Conservation (phyloP, 2,888 invertebrate species). For the Lagria hirta region DNA sequence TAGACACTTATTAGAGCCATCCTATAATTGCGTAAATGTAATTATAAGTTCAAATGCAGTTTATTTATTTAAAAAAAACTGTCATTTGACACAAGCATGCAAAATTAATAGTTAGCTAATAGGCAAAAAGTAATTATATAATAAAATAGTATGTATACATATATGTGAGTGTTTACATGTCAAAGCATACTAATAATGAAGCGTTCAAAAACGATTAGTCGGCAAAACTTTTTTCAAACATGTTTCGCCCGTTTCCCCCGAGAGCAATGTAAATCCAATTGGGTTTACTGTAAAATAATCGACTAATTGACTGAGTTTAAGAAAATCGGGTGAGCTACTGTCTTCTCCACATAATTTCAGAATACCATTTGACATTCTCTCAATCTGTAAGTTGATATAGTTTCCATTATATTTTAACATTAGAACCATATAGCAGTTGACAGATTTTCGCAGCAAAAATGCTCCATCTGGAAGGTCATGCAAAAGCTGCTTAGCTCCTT, state of each 20-base stretch:
- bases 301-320: slow-evolving; percentile 30
- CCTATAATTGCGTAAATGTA: too few species aligned
- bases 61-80: too few species aligned
- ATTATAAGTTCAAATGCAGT: too few species aligned
- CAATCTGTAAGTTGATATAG: slow-evolving; percentile 36
- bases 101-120: too few species aligned
- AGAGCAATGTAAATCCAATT: too few species aligned
- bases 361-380: slow-evolving; percentile 25
- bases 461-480: slow-evolving; percentile 31
- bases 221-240: slow-evolving; percentile 29
- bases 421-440: slow-evolving; percentile 31
- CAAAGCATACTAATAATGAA: too few species aligned
- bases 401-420: slow-evolving; percentile 30
- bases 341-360: too few species aligned
- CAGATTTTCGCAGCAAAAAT: slow-evolving; percentile 37
- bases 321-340: slow-evolving; percentile 31
- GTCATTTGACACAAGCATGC: too few species aligned
- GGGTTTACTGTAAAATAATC: slow-evolving; percentile 31
- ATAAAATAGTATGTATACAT: too few species aligned
- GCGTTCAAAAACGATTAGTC: slow-evolving; percentile 24
- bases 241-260: slow-evolving; percentile 23
- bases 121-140: too few species aligned
- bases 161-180: too few species aligned
- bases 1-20: too few species aligned
- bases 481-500: slow-evolving; percentile 36